A percentile compares a stretch with the other conserved stretches of the same genome.
Evolutionary conservation across 2,888 invertebrate genomes (phyloP).

Genomic region (Melipona bicolor): DNA sequence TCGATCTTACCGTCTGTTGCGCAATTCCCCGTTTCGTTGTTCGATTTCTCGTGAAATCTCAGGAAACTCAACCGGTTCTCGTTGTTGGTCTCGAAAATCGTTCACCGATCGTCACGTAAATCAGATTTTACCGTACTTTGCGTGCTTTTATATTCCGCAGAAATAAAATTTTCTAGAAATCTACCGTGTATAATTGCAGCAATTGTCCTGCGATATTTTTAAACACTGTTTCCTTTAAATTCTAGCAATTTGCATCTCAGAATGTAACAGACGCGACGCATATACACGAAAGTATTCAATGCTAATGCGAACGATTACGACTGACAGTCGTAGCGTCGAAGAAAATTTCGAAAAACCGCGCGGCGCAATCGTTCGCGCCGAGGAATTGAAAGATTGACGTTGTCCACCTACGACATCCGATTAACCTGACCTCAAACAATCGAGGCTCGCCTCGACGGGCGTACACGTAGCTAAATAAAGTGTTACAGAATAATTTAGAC

Average conservation of each 20-base stretch:
- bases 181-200: too few relatives aligned
- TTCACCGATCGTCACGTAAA: background rate
- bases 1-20: constrained; percentile 56
- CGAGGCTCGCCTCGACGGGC: constrained; percentile 45
- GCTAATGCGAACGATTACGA: background rate
- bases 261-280: too few relatives aligned
- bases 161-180: too few relatives aligned
- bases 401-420: constrained; percentile 51
- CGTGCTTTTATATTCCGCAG: too few relatives aligned
- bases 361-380: constrained; percentile 26
- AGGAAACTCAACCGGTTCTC: background rate
- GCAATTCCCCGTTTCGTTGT: constrained; percentile 41
- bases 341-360: background rate
- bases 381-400: constrained; percentile 59
- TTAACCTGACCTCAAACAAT: constrained; percentile 63
- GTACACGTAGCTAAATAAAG: constrained; percentile 46
- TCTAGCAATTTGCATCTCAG: too few relatives aligned
- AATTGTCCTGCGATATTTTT: too few relatives aligned
- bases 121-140: background rate
- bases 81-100: background rate
- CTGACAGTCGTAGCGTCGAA: background rate
- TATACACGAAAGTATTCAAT: background rate
- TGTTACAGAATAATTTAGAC: constrained; percentile 65
- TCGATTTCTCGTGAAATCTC: constrained; percentile 22
- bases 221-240: too few relatives aligned